These are phyloP conservation scores for Nymphalis c-album DNA, from an alignment of 2,888 invertebrate species.

Conservation along the genomic window DNA sequence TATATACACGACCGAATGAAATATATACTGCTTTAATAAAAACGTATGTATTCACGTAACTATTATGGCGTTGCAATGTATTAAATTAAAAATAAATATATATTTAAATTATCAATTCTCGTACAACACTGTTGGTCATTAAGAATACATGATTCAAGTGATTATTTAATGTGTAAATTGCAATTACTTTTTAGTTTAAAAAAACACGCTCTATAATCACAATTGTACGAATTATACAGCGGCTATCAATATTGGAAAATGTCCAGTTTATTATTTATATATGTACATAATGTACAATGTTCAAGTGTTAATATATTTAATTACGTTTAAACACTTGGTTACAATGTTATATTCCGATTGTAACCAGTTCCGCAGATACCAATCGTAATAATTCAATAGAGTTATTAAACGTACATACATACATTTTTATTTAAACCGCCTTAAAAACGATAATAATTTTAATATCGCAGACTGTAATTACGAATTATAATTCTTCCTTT, in stretches of 20 bases:
- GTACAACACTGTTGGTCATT: no score
- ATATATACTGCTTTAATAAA: no score
- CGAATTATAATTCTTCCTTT: conserved; percentile 40
- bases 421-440: conserved; percentile 28
- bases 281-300: neutral
- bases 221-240: neutral
- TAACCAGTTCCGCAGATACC: conserved; percentile 19
- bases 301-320: conserved; percentile 4
- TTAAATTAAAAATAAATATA: no score
- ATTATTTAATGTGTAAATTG: no score
- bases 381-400: conserved; percentile 29
- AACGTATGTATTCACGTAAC: no score
- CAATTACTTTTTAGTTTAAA: no score
- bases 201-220: no score
- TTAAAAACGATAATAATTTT: conserved; percentile 29
- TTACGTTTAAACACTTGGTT: conserved; percentile 7
- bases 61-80: no score
- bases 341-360: conserved; percentile 21
- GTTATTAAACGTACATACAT: conserved; percentile 33
- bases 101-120: no score
- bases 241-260: neutral
- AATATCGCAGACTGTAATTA: conserved; percentile 39
- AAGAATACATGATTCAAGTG: no score
- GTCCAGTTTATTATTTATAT: conserved; percentile 3
- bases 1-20: no score